These are phyloP conservation scores for Stichodactyla mertensii DNA, from an alignment of 64 coral and sea anemone species.

Conservation along the genomic window DNA sequence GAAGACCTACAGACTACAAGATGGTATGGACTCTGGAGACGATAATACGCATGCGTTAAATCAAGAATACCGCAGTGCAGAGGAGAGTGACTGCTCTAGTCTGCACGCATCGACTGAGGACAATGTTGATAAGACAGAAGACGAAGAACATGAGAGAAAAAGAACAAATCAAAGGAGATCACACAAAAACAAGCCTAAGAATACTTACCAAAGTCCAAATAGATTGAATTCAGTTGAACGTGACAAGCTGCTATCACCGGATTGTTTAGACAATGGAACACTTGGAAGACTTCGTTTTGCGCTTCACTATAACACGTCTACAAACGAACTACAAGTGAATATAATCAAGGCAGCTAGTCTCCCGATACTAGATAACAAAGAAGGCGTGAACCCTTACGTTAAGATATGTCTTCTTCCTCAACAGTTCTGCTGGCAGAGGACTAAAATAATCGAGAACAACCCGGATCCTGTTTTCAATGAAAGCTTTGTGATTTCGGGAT, in stretches of 20 bases:
- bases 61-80: conserved; percentile 11
- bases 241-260: conserved; percentile 43
- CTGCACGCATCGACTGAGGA: conserved; percentile 60
- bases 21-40: conserved; percentile 28
- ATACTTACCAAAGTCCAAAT: conserved; percentile 27
- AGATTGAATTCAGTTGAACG: conserved; percentile 7
- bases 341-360: conserved; percentile 72
- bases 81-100: conserved; percentile 34
- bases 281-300: conserved; percentile 80
- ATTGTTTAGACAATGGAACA: conserved; percentile 23
- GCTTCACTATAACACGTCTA: conserved; percentile 63
- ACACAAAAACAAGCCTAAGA: not conserved
- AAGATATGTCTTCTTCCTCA: conserved; percentile 84
- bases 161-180: not conserved
- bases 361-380: conserved; percentile 50
- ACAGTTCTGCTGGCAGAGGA: conserved; percentile 94
- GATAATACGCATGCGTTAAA: conserved; percentile 30
- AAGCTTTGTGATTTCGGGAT: conserved; percentile 90
- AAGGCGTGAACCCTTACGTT: conserved; percentile 71
- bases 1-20: conserved; percentile 8
- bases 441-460: conserved; percentile 57
- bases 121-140: conserved; percentile 52
- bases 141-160: conserved; percentile 28
- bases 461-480: conserved; percentile 84
- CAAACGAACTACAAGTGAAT: conserved; percentile 87